phyloP scores from a whole-genome alignment of 2,888 invertebrate genomes.

The Spisula subtruncata region DNA sequence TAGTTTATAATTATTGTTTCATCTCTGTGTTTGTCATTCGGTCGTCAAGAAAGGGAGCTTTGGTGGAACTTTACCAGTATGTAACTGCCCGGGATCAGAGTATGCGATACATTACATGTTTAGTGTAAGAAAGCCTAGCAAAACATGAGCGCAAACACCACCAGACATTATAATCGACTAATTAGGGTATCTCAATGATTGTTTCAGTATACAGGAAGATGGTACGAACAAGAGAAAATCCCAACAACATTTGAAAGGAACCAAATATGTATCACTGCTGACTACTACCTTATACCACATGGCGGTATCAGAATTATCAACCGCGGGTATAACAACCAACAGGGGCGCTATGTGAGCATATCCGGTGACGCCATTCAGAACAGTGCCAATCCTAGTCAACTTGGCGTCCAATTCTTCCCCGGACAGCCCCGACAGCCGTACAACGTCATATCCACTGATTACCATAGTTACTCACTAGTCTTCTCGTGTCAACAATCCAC shows the following conservation, averaged over 20 bases:
- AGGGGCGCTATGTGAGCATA: conserved; percentile 26
- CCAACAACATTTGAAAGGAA: conserved; percentile 34
- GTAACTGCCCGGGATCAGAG: too few species aligned
- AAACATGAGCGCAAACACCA: too few species aligned
- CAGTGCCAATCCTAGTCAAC: neutral
- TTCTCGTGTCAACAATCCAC: conserved; percentile 26
- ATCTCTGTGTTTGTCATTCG: too few species aligned
- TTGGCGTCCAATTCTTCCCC: conserved; percentile 31
- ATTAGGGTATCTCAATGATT: neutral
- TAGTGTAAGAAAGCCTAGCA: too few species aligned
- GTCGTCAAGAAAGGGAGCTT: too few species aligned
- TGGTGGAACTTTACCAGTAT: too few species aligned
- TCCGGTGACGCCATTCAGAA: conserved; percentile 32
- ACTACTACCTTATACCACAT: conserved; percentile 30
- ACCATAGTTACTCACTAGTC: conserved; percentile 3
- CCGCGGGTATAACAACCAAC: conserved; percentile 22
- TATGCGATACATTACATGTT: too few species aligned
- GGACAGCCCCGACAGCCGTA: conserved; percentile 31
- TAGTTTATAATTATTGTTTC: too few species aligned
- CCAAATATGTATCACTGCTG: conserved; percentile 36
- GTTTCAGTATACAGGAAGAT: conserved; percentile 41
- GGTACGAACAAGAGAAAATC: conserved; percentile 44
- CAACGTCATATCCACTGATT: conserved; percentile 13
- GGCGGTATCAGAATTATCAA: conserved; percentile 29
- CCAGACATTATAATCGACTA: too few species aligned